These are phyloP conservation scores for Calidris pugnax DNA, from an alignment of 2,113 vertebrate genomes.

Conservation along the genomic window DNA sequence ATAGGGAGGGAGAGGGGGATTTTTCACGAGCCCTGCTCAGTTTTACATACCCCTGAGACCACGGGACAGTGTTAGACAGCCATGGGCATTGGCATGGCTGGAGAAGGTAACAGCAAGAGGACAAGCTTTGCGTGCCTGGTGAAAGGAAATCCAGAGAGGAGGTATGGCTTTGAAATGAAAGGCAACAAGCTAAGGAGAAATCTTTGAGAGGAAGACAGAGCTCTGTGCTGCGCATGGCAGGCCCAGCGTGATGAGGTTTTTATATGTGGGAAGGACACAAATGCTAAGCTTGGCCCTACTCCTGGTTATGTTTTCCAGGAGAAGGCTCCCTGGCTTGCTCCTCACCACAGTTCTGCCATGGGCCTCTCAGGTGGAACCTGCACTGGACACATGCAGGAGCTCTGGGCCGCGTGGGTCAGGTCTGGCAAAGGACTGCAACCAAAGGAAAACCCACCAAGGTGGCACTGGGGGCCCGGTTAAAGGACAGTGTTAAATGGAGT, in stretches of 20 bases:
- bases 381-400: not conserved
- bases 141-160: not conserved
- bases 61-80: not conserved
- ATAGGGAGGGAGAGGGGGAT: not conserved
- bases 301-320: not conserved
- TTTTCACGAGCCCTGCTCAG: not conserved
- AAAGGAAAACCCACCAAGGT: not conserved
- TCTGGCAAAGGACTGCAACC: not conserved
- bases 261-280: not conserved
- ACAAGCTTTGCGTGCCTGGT: not conserved
- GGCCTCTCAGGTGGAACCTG: not conserved
- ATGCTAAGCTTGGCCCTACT: not conserved
- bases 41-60: not conserved
- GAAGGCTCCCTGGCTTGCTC: not conserved
- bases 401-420: rapidly evolving
- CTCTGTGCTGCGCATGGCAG: not conserved
- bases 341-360: not conserved
- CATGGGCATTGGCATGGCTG: not conserved
- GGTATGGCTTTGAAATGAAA: not conserved
- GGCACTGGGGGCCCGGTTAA: rapidly evolving
- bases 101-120: not conserved
- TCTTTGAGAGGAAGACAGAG: not conserved
- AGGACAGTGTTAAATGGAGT: not conserved
- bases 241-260: not conserved
- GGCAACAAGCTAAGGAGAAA: not conserved